A percentile compares a stretch with the other conserved stretches of the same genome.
Evolutionary conservation across 2,113 vertebrate genomes (phyloP).

Genomic region (Pangasianodon hypophthalmus): DNA sequence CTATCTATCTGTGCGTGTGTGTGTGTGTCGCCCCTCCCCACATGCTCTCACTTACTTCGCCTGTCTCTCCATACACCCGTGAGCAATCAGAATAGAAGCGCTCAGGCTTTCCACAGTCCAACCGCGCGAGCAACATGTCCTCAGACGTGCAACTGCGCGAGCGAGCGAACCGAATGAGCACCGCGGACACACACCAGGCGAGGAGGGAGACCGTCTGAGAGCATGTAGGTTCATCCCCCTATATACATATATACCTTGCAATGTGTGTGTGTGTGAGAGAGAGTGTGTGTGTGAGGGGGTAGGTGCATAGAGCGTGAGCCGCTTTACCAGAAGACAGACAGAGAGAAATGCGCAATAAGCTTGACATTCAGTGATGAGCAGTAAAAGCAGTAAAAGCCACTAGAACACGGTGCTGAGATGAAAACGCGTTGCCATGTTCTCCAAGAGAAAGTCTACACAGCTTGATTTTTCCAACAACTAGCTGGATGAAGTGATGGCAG

Average conservation of each 20-base stretch:
- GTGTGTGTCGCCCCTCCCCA: neutral
- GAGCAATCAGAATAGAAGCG: constrained; percentile 44
- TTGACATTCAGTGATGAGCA: too few species aligned
- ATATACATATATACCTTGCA: neutral
- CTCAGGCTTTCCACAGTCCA: constrained; percentile 31
- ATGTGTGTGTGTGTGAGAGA: neutral
- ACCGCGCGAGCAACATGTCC: constrained; percentile 54
- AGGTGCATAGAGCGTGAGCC: neutral
- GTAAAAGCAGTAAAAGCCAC: neutral
- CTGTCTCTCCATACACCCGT: constrained; percentile 20
- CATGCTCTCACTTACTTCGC: constrained; percentile 14
- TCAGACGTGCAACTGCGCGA: constrained; percentile 57
- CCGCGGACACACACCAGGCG: constrained; percentile 9
- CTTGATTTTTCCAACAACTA: neutral
- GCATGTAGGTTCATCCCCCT: constrained; percentile 39
- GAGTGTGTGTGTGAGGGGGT: neutral
- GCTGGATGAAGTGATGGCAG: neutral
- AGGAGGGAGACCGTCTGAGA: constrained; percentile 31
- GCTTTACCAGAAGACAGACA: neutral
- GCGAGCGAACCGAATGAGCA: constrained; percentile 36
- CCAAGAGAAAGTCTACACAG: neutral
- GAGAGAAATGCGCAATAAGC: neutral
- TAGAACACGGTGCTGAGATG: neutral
- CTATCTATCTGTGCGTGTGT: neutral
- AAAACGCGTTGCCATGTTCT: neutral